phyloP scores from a whole-genome alignment of 2,113 vertebrate genomes.

The Seriola quinqueradiata region DNA sequence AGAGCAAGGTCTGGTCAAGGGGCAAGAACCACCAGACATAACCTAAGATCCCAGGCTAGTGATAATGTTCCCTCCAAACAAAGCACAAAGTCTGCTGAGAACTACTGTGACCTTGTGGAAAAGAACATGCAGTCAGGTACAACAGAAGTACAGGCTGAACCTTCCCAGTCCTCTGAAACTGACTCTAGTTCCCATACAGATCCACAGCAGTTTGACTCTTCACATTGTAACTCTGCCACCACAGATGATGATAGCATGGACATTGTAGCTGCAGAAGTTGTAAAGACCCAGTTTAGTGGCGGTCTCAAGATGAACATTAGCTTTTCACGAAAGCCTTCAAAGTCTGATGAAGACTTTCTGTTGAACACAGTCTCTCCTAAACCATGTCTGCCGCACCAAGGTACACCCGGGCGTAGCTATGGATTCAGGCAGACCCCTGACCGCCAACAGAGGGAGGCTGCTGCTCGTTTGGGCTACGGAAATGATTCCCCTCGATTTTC shows the following conservation, averaged over 20 bases:
- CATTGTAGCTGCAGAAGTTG: slow-evolving; percentile 58
- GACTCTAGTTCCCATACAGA: slow-evolving; percentile 65
- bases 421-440: slow-evolving; percentile 86
- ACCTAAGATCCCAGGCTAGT: slow-evolving; percentile 34
- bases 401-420: slow-evolving; percentile 68
- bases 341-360: background rate
- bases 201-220: slow-evolving; percentile 64
- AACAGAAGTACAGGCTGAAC: slow-evolving; percentile 19
- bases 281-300: slow-evolving; percentile 53
- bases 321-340: slow-evolving; percentile 68
- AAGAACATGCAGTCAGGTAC: background rate
- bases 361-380: slow-evolving; percentile 14
- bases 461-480: slow-evolving; percentile 81
- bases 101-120: background rate
- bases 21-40: background rate
- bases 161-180: slow-evolving; percentile 23
- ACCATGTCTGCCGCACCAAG: background rate
- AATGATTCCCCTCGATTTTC: slow-evolving; percentile 60
- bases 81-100: slow-evolving; percentile 9
- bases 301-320: slow-evolving; percentile 71
- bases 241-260: slow-evolving; percentile 71
- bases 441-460: slow-evolving; percentile 86
- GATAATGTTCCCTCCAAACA: slow-evolving; percentile 3
- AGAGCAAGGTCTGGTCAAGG: slow-evolving; percentile 9
- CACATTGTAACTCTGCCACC: slow-evolving; percentile 61